Base-by-base conservation (phyloP, 2,888 invertebrate genomes). In the Chaetogeoica ovagalla region DNA sequence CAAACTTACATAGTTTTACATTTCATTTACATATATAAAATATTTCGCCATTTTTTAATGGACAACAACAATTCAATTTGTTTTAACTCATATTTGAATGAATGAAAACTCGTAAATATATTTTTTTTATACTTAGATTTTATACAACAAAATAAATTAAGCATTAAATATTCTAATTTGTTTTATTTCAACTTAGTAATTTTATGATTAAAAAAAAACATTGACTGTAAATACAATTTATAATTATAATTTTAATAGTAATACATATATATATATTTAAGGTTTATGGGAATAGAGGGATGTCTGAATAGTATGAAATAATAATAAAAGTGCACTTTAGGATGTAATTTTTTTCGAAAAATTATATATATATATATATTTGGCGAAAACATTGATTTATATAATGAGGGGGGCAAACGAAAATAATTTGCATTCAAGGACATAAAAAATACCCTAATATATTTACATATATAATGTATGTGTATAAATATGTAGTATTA, bases 121-220 rank as follows among this genome's bases (percentile, higher is more conserved):
- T 79, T 79, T 79, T 79, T 79, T 79, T 79, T 79, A 76, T 76
- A 76, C 75, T 76, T 76, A 76, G 75, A 76, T 76, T 76, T 76
- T 76, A 79, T 79, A 79, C 63, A 71, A 79, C 63, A 79, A 79
- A 79, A 79, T 79, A 79, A 71, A 79, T 79, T 79, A 79, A 79
- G 79, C 23, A 60, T 79, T 62, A 62, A 79, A 79, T 79, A 71
- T 79, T 79, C 79, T 79, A 79, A 79, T 71, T 79, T 79, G 79
- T 79, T 63, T 79, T 79, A 71, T 79, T 48, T 79, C 79, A 63
- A 79, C 77, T 77, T 79, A 63, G 71, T 71, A 71, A 79, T 70
- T 79, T 62, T 62, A 71, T 59, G 30, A 70, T 71, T 79, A 21
- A 63, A 70, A 21, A 63, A 70, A 79, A 48, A 57, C 71, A n/a